Evolutionary conservation across 2,888 invertebrate species (phyloP), one percentile per base, ranked within the genome.

Genomic region (Carterocephalus palaemon): DNA sequence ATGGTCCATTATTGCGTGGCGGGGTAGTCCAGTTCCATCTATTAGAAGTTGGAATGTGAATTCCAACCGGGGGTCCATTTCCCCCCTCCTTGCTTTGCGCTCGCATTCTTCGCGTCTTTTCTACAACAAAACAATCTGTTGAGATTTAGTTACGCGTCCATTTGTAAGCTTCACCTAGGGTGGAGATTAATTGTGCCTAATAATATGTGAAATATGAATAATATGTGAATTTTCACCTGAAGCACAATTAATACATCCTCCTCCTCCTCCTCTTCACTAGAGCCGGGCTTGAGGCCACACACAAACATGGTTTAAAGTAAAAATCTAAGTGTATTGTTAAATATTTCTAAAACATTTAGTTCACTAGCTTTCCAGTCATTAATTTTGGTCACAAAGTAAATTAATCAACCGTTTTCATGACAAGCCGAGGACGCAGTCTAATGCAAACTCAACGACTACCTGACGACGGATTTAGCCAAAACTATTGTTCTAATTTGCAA

Each of bases 41-140:
- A 95, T 93, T 54, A 96, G 88, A 36, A 95, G 89, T 70, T 96
- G 95, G 82, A 96, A 95, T 47, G 95, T 92, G 81, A 95, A 96
- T 85, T 96, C 96, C 89, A 96, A 80, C 50, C 96, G 89, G 64
- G 95, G 95, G 81, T 96, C 96, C 93, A 96, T 96, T 76, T 96
- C 96, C 84, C 95, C 96, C 46, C 96, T 89, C 45, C 96, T 89
- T 7, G 95, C 95, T 69, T 95, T 95, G 60, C 95, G 90, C 87
- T 95, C 95, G 92, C 95, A 95, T 94, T 95, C 95, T 91, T 95
- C 95, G 49, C 95, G 89, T 49, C 95, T 88, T 86, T 87, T 87
- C 87, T 88, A 60, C 1, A 67, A 71, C 51, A 41, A 31, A 34
- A 36, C 33, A 28, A 9, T 17, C 15, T 23, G 28, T 19, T 7